Percentiles rank a stretch among this genome's conserved stretches.
These are phyloP conservation scores for Sphinx pinastri DNA, from an alignment of 2,888 invertebrate genomes.

Conservation along the genomic window DNA sequence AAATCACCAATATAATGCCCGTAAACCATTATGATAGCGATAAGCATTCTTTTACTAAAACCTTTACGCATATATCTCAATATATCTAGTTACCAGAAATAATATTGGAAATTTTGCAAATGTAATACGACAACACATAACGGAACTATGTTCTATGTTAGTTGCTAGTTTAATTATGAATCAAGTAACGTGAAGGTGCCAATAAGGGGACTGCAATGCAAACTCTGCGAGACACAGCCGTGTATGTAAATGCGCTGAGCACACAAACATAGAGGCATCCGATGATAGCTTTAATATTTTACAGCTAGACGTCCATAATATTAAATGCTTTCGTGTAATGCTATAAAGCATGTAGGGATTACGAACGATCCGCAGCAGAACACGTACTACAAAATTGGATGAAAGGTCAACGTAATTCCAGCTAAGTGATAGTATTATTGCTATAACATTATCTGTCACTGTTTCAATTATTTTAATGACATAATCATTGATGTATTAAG, in stretches of 20 bases:
- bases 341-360: not conserved
- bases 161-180: not conserved
- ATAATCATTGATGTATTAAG: too few relatives aligned
- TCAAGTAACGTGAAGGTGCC: slow-evolving; percentile 6
- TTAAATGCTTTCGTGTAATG: slow-evolving; percentile 4
- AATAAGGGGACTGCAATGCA: slow-evolving; percentile 12
- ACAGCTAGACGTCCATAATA: slow-evolving; percentile 4
- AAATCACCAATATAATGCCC: too few relatives aligned
- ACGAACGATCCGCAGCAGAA: not conserved
- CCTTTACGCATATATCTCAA: too few relatives aligned
- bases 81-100: not conserved
- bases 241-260: slow-evolving; percentile 6
- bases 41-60: too few relatives aligned
- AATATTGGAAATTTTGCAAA: not conserved
- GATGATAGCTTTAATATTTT: not conserved
- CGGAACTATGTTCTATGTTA: not conserved
- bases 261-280: not conserved
- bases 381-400: slow-evolving; percentile 18
- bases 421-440: slow-evolving; percentile 13
- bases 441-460: not conserved
- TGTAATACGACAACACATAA: not conserved
- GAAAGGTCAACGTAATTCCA: not conserved
- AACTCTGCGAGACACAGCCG: not conserved
- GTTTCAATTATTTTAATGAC: not conserved
- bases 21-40: too few relatives aligned